Evolutionary conservation across 2,113 vertebrate genomes (phyloP), one percentile per base, ranked within the genome.

Genomic region (Donacobius atricapilla): DNA sequence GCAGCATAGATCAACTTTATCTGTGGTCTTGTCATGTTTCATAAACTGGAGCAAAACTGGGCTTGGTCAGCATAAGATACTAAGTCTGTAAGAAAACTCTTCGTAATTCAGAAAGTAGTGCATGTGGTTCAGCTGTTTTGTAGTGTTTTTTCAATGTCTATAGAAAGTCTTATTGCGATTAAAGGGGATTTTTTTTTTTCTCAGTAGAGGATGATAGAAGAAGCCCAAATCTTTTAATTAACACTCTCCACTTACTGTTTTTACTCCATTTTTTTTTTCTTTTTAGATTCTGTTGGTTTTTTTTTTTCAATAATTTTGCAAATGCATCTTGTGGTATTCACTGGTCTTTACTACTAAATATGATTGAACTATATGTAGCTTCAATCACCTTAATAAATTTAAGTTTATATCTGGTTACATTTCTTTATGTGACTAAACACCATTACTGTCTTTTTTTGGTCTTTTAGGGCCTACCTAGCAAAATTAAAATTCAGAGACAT

Each of bases 21-120:
- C 88, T 94, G 48, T 81, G 63, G 77, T 88, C 54, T 83, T 96
- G 94, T 93, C 88, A 96, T 44, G 35, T 96, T 95, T 94, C 85
- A 88, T 90, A 95, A 97, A 88, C 58, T 0, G 4, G 61, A 79
- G 53, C 61, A 89, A 95, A 92, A 72, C 70, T 77, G 66, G 89
- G n/a, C 58, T 94, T 83, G 75, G 85, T 91, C 90, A 96, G 82
- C 39, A 27, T 80, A 31, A 77, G 82, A 81, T 65, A 78, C 54
- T 61, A 79, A 86, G 48, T 51, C 19, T 90, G 25, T 69, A 66
- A 83, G 33, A 64, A 87, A 82, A 57, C 30, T 27, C 8, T 35
- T 81, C 28, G 2, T 92, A 44, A 69, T 91, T 87, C 73, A 76
- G 30, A 33, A 48, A 15, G 21, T 12, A 6, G 7, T 45, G n/a